phyloP scores from a whole-genome alignment of 1,140 invertebrate species.

The Drosophila kohkoa region DNA sequence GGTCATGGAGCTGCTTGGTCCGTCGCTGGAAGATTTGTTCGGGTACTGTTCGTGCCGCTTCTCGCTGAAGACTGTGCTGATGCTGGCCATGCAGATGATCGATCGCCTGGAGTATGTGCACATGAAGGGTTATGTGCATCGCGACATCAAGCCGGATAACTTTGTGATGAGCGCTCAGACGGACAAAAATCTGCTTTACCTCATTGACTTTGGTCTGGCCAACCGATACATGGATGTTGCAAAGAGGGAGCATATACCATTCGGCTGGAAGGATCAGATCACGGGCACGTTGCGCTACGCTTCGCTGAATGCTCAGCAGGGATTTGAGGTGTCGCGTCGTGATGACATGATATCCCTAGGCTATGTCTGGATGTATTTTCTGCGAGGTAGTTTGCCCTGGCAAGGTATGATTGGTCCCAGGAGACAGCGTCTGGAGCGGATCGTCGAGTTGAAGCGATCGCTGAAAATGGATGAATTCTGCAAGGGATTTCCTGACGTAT shows the following conservation, averaged over 20 bases:
- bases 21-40: conserved; percentile 97
- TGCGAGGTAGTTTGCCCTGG: conserved; percentile 95
- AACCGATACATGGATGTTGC: conserved; percentile 95
- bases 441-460: conserved; percentile 98
- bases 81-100: conserved; percentile 97
- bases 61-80: conserved; percentile 98
- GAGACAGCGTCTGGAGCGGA: conserved; percentile 97
- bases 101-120: conserved; percentile 96
- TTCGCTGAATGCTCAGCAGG: conserved; percentile 97
- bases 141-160: conserved; percentile 98
- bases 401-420: conserved; percentile 94
- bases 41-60: conserved; percentile 97
- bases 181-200: conserved; percentile 95
- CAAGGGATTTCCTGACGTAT: conserved; percentile 97
- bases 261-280: conserved; percentile 96
- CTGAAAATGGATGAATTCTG: conserved; percentile 95
- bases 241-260: conserved; percentile 93
- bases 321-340: conserved; percentile 93
- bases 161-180: conserved; percentile 97
- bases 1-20: conserved; percentile 97
- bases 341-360: conserved; percentile 98
- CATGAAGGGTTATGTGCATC: conserved; percentile 96
- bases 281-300: conserved; percentile 98
- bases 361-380: conserved; percentile 98
- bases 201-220: conserved; percentile 98